These are phyloP conservation scores for Batillaria attramentaria DNA, from an alignment of 1,140 invertebrate genomes.

Conservation along the genomic window DNA sequence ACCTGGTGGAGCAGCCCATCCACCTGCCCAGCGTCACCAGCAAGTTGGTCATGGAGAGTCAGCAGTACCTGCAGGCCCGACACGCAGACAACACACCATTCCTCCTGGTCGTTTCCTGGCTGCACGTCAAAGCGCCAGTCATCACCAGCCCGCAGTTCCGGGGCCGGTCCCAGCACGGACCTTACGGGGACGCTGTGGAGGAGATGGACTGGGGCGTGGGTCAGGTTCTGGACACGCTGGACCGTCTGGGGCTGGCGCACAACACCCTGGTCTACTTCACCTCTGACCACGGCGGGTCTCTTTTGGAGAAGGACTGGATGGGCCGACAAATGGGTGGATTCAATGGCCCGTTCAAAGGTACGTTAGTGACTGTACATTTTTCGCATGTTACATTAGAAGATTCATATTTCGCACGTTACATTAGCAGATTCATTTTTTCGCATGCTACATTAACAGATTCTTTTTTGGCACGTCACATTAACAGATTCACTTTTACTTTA, in stretches of 20 bases:
- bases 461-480: no score
- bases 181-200: constrained; percentile 72
- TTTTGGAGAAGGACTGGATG: constrained; percentile 69
- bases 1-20: constrained; percentile 66
- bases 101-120: constrained; percentile 60
- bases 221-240: constrained; percentile 65
- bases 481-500: no score
- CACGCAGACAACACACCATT: constrained; percentile 51
- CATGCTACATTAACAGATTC: not conserved
- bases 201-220: constrained; percentile 73
- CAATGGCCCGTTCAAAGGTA: constrained; percentile 69
- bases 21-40: constrained; percentile 53
- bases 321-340: constrained; percentile 69
- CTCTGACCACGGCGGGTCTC: constrained; percentile 73
- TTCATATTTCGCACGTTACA: not conserved
- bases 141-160: constrained; percentile 45
- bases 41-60: constrained; percentile 55
- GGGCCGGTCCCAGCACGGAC: constrained; percentile 56
- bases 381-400: not conserved
- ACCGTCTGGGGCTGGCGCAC: constrained; percentile 57
- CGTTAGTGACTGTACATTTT: not conserved
- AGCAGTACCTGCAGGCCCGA: constrained; percentile 53
- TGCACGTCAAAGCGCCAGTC: constrained; percentile 60
- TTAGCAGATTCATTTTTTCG: no score
- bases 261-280: constrained; percentile 74